A percentile compares a stretch with the other conserved stretches of the same genome.
These are phyloP conservation scores for Aphidius gifuensis DNA, from an alignment of 1,140 invertebrate genomes.

Conservation along the genomic window DNA sequence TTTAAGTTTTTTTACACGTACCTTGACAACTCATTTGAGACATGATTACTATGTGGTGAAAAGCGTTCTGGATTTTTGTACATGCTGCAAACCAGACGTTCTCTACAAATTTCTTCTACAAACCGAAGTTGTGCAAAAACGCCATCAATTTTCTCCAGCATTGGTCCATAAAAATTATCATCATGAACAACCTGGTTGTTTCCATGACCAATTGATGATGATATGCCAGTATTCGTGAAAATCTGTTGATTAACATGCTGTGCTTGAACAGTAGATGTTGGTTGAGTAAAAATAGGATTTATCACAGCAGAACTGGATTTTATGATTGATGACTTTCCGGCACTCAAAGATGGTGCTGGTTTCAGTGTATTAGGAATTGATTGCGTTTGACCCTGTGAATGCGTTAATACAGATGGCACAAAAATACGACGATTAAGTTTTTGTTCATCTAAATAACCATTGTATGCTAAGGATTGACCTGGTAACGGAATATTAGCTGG, in stretches of 20 bases:
- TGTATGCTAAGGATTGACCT: conserved; percentile 46
- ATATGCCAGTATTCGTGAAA: background rate
- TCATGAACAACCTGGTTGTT: conserved; percentile 37
- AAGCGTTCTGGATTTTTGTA: conserved; percentile 75
- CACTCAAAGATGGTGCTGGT: background rate
- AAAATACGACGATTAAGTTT: conserved; percentile 32
- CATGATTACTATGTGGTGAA: conserved; percentile 77
- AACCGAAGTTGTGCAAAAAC: conserved; percentile 67
- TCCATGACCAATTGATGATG: conserved; percentile 9
- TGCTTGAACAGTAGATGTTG: background rate
- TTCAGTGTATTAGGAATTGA: conserved; percentile 8
- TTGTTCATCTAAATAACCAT: conserved; percentile 37
- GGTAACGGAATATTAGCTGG: conserved; percentile 19
- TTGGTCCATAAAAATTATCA: conserved; percentile 76
- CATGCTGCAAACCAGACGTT: conserved; percentile 75
- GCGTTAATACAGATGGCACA: conserved; percentile 9
- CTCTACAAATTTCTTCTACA: conserved; percentile 67
- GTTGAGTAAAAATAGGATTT: conserved; percentile 4
- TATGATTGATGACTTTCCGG: background rate
- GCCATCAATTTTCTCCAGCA: conserved; percentile 70
- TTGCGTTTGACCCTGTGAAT: conserved; percentile 20
- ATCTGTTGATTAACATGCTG: conserved; percentile 17
- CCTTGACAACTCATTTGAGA: conserved; percentile 82
- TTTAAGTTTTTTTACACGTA: conserved; percentile 46
- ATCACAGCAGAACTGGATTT: conserved; percentile 2